phyloP scores from a whole-genome alignment of 2,797 vertebrate genomes.

The Macropodus opercularis region DNA sequence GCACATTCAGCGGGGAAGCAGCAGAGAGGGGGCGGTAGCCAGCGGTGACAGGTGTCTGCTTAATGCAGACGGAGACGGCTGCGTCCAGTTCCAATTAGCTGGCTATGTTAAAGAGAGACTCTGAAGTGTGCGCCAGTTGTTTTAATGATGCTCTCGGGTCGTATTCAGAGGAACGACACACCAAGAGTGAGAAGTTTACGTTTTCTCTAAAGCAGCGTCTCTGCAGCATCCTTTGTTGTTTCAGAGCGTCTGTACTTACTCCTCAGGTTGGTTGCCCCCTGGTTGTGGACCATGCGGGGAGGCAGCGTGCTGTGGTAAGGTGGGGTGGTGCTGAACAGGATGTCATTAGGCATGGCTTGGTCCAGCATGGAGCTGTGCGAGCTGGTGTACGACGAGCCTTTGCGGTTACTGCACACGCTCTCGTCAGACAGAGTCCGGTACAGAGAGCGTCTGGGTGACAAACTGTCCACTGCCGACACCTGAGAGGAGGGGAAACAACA shows the following conservation, averaged over 20 bases:
- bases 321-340: slow-evolving; percentile 95
- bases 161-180: slow-evolving; percentile 46
- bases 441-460: slow-evolving; percentile 88
- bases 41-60: slow-evolving; percentile 74
- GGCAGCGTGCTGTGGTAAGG: slow-evolving; percentile 93
- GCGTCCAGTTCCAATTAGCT: slow-evolving; percentile 66
- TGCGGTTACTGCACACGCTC: slow-evolving; percentile 92
- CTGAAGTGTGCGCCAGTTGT: slow-evolving; percentile 59
- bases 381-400: slow-evolving; percentile 89
- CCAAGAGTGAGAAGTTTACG: slow-evolving; percentile 2
- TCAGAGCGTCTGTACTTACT: slow-evolving; percentile 83
- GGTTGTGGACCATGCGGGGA: slow-evolving; percentile 85
- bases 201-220: slow-evolving; percentile 17
- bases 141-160: slow-evolving; percentile 64
- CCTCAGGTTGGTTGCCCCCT: slow-evolving; percentile 86
- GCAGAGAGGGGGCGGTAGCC: slow-evolving; percentile 31
- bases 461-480: slow-evolving; percentile 84
- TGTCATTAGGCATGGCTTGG: slow-evolving; percentile 93
- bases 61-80: slow-evolving; percentile 56
- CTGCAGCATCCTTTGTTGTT: background rate
- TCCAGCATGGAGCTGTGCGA: slow-evolving; percentile 93
- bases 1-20: slow-evolving; percentile 49
- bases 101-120: slow-evolving; percentile 58
- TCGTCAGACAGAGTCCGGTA: slow-evolving; percentile 96
- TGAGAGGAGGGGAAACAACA: slow-evolving; percentile 55